Percentiles rank a stretch among this genome's conserved stretches.
These are phyloP conservation scores for Heliconius congener DNA, from an alignment of 1,140 invertebrate species.

Conservation along the genomic window DNA sequence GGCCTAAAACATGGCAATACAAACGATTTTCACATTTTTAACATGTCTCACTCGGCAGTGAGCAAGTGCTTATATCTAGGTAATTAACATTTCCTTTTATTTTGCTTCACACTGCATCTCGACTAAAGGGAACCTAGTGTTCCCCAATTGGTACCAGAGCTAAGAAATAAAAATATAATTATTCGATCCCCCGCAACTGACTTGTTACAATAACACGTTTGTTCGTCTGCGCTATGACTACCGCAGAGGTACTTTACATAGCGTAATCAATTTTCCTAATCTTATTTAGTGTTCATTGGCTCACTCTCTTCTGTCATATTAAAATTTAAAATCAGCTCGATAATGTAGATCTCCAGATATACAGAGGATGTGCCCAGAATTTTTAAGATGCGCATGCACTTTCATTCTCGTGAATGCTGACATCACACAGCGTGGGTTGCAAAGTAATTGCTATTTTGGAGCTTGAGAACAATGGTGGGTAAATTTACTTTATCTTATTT, in stretches of 20 bases:
- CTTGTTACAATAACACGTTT: no score
- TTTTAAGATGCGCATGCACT: slow-evolving; percentile 49
- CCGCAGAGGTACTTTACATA: neutral
- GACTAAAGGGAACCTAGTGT: no score
- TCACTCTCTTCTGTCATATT: neutral
- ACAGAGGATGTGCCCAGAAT: slow-evolving; percentile 45
- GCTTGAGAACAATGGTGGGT: neutral
- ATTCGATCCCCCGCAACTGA: no score
- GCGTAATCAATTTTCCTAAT: neutral
- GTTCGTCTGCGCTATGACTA: no score
- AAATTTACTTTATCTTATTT: neutral
- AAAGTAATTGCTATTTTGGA: slow-evolving; percentile 27
- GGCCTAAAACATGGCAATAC: neutral
- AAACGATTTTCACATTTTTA: neutral
- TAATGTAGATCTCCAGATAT: slow-evolving; percentile 32
- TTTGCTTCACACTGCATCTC: no score
- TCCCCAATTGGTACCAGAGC: no score
- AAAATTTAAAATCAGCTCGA: slow-evolving; percentile 8
- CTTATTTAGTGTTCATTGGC: neutral
- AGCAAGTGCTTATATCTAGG: no score
- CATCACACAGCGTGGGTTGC: slow-evolving; percentile 43
- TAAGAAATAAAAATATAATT: no score
- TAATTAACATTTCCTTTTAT: neutral
- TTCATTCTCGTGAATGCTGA: slow-evolving; percentile 53
- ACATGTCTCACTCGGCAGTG: no score